Evolutionary conservation across 2,888 invertebrate genomes (phyloP).

Genomic region (Dasypolia templi): DNA sequence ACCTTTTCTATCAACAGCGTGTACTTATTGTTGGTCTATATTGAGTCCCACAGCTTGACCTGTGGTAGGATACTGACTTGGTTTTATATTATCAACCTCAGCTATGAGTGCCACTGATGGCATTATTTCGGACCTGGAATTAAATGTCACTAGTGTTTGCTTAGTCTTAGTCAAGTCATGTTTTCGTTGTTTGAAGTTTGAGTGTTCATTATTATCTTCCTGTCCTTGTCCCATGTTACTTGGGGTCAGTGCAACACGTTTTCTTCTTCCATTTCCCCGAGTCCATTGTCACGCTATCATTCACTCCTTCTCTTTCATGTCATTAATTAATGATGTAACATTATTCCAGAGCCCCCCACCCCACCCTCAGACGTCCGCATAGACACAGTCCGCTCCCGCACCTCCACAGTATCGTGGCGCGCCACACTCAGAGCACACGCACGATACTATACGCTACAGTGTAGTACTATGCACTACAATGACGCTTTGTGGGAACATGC

Average conservation of each 20-base stretch:
- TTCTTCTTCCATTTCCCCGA: background rate
- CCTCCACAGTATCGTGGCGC: constrained; percentile 82
- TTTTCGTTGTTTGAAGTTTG: background rate
- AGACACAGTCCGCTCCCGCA: constrained; percentile 79
- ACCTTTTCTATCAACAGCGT: background rate
- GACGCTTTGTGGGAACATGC: constrained; percentile 84
- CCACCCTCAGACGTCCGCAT: constrained; percentile 85
- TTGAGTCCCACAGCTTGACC: background rate
- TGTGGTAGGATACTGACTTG: no score
- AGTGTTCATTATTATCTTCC: background rate
- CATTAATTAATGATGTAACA: no score
- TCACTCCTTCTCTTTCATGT: background rate
- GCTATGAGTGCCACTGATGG: background rate
- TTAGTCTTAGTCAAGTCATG: background rate
- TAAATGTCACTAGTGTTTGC: background rate
- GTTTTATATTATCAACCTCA: background rate
- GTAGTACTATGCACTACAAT: constrained; percentile 76
- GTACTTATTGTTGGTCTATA: background rate
- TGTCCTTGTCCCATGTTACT: no score
- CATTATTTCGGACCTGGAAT: background rate
- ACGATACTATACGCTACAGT: constrained; percentile 82
- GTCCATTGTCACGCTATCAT: background rate
- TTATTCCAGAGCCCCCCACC: constrained; percentile 85
- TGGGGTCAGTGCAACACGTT: background rate
- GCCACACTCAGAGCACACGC: constrained; percentile 80